phyloP scores from a whole-genome alignment of 2,797 vertebrate species.

The Pantherophis vulpinus region DNA sequence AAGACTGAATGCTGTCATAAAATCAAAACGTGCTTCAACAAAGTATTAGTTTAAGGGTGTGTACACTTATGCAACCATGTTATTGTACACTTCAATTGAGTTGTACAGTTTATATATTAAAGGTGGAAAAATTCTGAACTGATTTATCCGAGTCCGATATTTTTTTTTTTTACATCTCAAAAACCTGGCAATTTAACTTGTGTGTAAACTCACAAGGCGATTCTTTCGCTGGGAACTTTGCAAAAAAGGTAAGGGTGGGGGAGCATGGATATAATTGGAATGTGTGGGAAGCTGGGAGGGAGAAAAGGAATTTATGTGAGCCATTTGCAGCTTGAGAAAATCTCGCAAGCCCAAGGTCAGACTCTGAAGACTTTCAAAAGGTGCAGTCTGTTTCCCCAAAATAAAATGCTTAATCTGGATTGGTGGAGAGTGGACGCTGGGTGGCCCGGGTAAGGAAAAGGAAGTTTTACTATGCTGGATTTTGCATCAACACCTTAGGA shows the following conservation, averaged over 20 bases:
- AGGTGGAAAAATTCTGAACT: not conserved
- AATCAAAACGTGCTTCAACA: not conserved
- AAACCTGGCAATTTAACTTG: not conserved
- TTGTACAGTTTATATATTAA: not conserved
- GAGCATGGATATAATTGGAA: not conserved
- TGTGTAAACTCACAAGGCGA: not conserved
- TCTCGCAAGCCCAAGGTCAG: not conserved
- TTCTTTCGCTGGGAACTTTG: not conserved
- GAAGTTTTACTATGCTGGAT: not conserved
- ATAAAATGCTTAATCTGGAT: not conserved
- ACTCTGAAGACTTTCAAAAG: not conserved
- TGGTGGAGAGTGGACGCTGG: not conserved
- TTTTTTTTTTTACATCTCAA: not conserved
- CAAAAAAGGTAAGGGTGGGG: not conserved
- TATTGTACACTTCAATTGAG: not conserved
- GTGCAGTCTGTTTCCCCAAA: not conserved
- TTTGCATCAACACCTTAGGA: not conserved
- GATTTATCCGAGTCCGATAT: not conserved
- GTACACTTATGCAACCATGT: not conserved
- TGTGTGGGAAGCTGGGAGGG: not conserved
- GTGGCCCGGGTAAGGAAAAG: not conserved
- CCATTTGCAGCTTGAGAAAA: not conserved
- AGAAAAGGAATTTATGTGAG: not conserved
- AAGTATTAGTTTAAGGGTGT: not conserved
- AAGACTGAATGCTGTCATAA: not conserved